phyloP scores from a whole-genome alignment of 2,888 invertebrate species.

The Diaprepes abbreviatus region DNA sequence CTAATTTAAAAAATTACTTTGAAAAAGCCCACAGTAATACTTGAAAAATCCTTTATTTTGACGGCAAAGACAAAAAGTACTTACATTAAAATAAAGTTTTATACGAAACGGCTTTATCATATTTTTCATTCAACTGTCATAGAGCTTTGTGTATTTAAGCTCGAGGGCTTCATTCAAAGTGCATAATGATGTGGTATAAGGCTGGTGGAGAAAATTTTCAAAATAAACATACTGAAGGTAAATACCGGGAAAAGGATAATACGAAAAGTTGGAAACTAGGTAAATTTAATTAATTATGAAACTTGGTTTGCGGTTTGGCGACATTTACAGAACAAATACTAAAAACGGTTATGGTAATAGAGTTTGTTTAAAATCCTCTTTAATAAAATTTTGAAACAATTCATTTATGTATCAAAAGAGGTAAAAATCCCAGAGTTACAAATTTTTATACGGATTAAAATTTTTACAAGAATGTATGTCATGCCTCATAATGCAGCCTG shows the following conservation, averaged over 20 bases:
- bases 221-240: constrained; percentile 11
- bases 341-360: too few species aligned
- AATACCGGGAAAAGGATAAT: constrained; percentile 12
- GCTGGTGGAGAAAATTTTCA: constrained; percentile 10
- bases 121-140: constrained; percentile 16
- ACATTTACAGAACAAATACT: not conserved
- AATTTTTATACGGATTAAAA: too few species aligned
- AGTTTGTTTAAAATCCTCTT: too few species aligned
- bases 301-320: not conserved
- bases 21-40: too few species aligned
- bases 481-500: too few species aligned
- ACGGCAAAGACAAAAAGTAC: not conserved
- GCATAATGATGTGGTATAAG: constrained; percentile 16
- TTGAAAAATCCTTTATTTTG: constrained; percentile 11
- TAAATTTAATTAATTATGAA: constrained; percentile 14
- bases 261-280: constrained; percentile 6
- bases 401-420: too few species aligned
- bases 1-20: too few species aligned
- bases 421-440: too few species aligned
- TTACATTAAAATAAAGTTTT: constrained; percentile 1
- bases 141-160: constrained; percentile 16
- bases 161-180: constrained; percentile 6
- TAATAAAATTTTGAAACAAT: too few species aligned
- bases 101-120: constrained; percentile 9
- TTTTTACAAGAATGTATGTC: too few species aligned